These are phyloP conservation scores for Pangasius krempfi DNA, from an alignment of 2,797 vertebrate species.

Conservation along the genomic window DNA sequence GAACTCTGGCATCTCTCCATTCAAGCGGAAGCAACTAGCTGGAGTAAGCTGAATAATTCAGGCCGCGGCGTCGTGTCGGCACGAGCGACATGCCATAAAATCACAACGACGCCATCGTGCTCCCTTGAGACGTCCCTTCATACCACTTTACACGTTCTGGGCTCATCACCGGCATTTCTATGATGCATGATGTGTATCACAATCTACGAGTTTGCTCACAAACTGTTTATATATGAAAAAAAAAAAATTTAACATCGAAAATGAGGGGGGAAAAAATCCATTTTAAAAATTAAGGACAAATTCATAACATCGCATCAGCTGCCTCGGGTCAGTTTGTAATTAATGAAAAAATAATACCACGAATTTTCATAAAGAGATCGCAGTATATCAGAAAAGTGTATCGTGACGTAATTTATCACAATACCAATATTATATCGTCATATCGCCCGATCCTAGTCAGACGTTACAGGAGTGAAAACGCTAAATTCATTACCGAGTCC, in stretches of 20 bases:
- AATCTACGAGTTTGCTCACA: too few relatives aligned
- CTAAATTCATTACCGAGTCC: neutral
- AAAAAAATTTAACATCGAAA: too few relatives aligned
- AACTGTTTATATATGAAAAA: too few relatives aligned
- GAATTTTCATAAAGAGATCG: too few relatives aligned
- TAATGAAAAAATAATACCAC: too few relatives aligned
- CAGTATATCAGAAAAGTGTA: too few relatives aligned
- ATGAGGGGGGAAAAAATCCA: too few relatives aligned
- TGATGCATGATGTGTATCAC: neutral
- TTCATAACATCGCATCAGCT: too few relatives aligned
- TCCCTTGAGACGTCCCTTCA: neutral
- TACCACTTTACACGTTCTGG: neutral
- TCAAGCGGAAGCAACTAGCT: slow-evolving; percentile 52
- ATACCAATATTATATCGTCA: neutral
- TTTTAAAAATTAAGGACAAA: too few relatives aligned
- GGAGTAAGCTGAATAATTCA: slow-evolving; percentile 73
- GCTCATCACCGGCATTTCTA: neutral
- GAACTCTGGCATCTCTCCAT: neutral
- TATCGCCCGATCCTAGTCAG: neutral
- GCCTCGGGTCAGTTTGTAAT: too few relatives aligned
- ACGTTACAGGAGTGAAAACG: neutral
- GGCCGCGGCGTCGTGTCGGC: slow-evolving; percentile 67
- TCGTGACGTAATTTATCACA: too few relatives aligned
- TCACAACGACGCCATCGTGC: slow-evolving; percentile 64
- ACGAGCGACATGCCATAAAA: slow-evolving; percentile 70